Evolutionary conservation across 2,888 invertebrate genomes (phyloP).

Genomic region (Mesorhabditis sp.): DNA sequence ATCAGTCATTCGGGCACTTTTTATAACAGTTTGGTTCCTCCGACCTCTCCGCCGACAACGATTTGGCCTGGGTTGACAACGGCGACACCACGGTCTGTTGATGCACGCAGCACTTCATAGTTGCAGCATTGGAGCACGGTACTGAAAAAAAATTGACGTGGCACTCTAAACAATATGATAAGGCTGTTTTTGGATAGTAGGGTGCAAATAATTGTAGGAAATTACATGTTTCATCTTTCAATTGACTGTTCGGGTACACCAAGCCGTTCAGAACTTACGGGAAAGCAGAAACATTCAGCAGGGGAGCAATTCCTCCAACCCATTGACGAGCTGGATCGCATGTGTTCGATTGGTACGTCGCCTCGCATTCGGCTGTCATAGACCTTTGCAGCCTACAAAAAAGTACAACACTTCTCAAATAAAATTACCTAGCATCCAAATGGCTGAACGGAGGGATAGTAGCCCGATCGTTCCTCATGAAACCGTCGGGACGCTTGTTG

Average conservation of each 20-base stretch:
- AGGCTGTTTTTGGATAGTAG: too few species aligned
- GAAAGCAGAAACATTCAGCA: slow-evolving; percentile 36
- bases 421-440: slow-evolving; percentile 22
- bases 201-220: too few species aligned
- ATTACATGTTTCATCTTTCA: too few species aligned
- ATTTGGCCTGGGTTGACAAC: slow-evolving; percentile 46
- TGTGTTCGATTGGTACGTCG: slow-evolving; percentile 36
- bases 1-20: background rate
- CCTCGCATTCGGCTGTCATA: slow-evolving; percentile 26
- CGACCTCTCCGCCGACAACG: slow-evolving; percentile 46
- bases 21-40: background rate
- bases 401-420: background rate
- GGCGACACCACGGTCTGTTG: slow-evolving; percentile 51
- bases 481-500: slow-evolving; percentile 33
- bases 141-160: slow-evolving; percentile 20
- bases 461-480: slow-evolving; percentile 26
- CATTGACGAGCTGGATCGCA: slow-evolving; percentile 44
- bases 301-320: slow-evolving; percentile 54
- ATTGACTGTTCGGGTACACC: too few species aligned
- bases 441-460: slow-evolving; percentile 24
- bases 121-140: slow-evolving; percentile 45
- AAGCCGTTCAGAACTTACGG: slow-evolving; percentile 20
- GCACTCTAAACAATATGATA: too few species aligned
- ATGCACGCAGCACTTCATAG: slow-evolving; percentile 37
- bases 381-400: too few species aligned